Percentiles rank a stretch among this genome's conserved stretches.
Conservation (phyloP, 2,797 vertebrate species). For the Amblyopsis hoosieri region DNA sequence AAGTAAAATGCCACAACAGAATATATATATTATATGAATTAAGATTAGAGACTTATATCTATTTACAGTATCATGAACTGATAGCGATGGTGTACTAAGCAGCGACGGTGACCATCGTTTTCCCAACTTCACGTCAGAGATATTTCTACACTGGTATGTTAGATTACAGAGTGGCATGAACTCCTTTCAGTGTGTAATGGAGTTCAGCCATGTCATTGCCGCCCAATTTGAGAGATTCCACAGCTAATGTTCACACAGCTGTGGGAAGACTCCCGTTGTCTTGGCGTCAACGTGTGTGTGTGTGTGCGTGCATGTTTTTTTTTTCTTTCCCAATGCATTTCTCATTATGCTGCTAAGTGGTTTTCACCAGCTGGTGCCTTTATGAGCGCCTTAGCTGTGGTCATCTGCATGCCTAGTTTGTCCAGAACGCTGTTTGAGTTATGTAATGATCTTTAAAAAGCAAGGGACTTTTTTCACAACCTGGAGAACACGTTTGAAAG, state of each 20-base stretch:
- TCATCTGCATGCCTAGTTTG: conserved; percentile 35
- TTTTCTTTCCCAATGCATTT: conserved; percentile 27
- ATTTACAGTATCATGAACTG: too few species aligned
- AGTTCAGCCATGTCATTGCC: conserved; percentile 37
- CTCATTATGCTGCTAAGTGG: conserved; percentile 47
- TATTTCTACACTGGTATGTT: conserved; percentile 45
- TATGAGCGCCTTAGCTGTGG: conserved; percentile 34
- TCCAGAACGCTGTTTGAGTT: conserved; percentile 39
- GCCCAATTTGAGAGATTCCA: conserved; percentile 54
- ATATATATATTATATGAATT: background rate
- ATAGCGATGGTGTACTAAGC: background rate
- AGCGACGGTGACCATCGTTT: conserved; percentile 15
- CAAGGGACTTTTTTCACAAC: conserved; percentile 46
- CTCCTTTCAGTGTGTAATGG: conserved; percentile 23
- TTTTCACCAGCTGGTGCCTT: conserved; percentile 13
- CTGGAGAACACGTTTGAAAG: conserved; percentile 26
- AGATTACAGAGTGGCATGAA: conserved; percentile 40
- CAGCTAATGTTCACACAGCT: conserved; percentile 50
- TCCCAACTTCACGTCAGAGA: conserved; percentile 31
- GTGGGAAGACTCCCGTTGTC: conserved; percentile 49
- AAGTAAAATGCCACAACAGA: conserved; percentile 68
- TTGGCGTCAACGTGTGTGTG: conserved; percentile 19
- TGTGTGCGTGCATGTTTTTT: background rate
- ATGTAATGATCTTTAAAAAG: conserved; percentile 58
- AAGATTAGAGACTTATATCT: too few species aligned